phyloP scores from a whole-genome alignment of 1,140 invertebrate species.

The Cyphomyrmex costatus region DNA sequence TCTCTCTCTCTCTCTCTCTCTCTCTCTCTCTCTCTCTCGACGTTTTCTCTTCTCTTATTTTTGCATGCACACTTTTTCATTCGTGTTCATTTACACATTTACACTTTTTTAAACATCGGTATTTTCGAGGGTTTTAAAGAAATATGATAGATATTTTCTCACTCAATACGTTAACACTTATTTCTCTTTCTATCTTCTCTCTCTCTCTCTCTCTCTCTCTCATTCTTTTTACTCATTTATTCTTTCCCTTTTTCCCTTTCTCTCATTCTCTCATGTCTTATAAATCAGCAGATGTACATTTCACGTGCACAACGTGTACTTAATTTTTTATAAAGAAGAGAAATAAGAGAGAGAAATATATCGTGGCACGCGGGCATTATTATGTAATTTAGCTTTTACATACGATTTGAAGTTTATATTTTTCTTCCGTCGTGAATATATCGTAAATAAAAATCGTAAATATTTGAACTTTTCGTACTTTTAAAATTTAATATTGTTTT shows the following conservation, averaged over 20 bases:
- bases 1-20: slow-evolving; percentile 33
- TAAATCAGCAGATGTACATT: slow-evolving; percentile 39
- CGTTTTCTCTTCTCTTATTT: slow-evolving; percentile 12
- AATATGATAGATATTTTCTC: slow-evolving; percentile 50
- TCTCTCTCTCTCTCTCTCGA: slow-evolving; percentile 42
- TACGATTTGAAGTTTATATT: background rate
- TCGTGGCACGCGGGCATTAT: slow-evolving; percentile 50
- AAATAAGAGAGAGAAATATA: slow-evolving; percentile 34
- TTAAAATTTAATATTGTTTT: background rate
- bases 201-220: slow-evolving; percentile 35
- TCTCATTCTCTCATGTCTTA: slow-evolving; percentile 10
- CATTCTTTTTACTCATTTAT: slow-evolving; percentile 7
- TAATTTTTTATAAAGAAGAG: slow-evolving; percentile 61
- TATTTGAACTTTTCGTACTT: background rate
- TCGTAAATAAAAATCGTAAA: background rate
- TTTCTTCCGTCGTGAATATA: background rate
- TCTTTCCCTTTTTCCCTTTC: background rate
- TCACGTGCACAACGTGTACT: slow-evolving; percentile 42
- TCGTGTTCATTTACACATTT: slow-evolving; percentile 37
- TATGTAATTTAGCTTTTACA: background rate
- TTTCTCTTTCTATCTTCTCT: slow-evolving; percentile 23
- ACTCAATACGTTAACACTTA: slow-evolving; percentile 15
- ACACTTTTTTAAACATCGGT: slow-evolving; percentile 34
- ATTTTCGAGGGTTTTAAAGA: slow-evolving; percentile 63
- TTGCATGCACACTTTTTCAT: slow-evolving; percentile 41